These are phyloP conservation scores for Drosophila differens DNA, from an alignment of 2,888 invertebrate species.

Conservation along the genomic window DNA sequence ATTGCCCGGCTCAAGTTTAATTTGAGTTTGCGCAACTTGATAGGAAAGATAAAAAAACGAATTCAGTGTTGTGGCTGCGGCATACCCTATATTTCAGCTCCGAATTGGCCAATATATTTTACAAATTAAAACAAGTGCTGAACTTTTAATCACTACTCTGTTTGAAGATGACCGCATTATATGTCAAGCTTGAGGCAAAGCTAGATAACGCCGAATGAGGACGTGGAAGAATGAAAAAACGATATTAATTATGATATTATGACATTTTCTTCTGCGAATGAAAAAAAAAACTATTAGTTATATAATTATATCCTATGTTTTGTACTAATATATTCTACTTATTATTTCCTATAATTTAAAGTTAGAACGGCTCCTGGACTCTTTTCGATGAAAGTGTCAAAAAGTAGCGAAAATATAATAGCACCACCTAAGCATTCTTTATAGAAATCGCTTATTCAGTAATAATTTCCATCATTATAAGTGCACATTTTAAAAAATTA, in stretches of 20 bases:
- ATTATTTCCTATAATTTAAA: background rate
- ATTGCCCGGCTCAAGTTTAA: constrained; percentile 5
- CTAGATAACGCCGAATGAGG: too few species aligned
- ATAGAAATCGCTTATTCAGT: background rate
- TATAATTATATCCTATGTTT: background rate
- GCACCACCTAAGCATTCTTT: background rate
- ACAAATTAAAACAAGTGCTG: background rate
- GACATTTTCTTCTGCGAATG: too few species aligned
- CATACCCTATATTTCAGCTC: background rate
- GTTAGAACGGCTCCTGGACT: background rate
- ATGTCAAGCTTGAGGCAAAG: too few species aligned
- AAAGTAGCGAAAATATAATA: background rate
- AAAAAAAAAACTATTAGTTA: background rate
- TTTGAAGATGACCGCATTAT: too few species aligned
- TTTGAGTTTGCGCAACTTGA: background rate
- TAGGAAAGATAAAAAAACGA: background rate
- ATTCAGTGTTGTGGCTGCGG: background rate
- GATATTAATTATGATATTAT: too few species aligned
- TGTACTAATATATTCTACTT: background rate
- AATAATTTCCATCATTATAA: background rate
- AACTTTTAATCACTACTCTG: background rate
- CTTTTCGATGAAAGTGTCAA: too few species aligned
- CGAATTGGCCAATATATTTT: background rate
- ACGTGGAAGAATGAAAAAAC: too few species aligned
- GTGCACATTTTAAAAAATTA: background rate